A percentile compares a stretch with the other conserved stretches of the same genome.
These are phyloP conservation scores for Odontomyia ornata DNA, from an alignment of 2,888 invertebrate genomes.

Conservation along the genomic window DNA sequence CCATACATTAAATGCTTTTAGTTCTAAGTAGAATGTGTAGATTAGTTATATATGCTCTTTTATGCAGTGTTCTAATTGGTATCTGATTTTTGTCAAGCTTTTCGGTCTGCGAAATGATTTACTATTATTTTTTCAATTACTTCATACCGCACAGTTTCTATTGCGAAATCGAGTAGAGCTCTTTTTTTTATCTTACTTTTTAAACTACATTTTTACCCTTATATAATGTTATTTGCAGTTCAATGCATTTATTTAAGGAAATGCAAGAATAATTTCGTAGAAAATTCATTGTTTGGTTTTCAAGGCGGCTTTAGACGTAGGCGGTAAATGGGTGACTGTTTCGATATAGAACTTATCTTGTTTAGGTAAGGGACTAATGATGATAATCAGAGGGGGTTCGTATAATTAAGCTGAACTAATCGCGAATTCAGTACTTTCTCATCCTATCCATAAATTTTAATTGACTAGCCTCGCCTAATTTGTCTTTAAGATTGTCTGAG, in stretches of 20 bases:
- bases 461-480: no score
- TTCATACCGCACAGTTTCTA: background rate
- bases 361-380: no score
- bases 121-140: background rate
- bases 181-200: background rate
- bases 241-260: constrained; percentile 20
- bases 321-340: no score
- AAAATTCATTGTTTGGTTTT: background rate
- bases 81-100: background rate
- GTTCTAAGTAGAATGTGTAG: constrained; percentile 21
- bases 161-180: background rate
- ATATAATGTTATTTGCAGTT: background rate
- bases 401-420: no score
- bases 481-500: no score
- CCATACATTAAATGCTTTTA: constrained; percentile 41
- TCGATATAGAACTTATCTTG: no score
- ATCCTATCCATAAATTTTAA: no score
- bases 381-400: no score
- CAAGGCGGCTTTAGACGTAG: background rate
- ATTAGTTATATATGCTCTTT: background rate
- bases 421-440: no score
- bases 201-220: background rate
- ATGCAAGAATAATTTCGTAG: background rate
- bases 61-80: background rate
- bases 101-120: background rate